Evolutionary conservation across 2,888 invertebrate species (phyloP).

Genomic region (Amphiduros pacificus): DNA sequence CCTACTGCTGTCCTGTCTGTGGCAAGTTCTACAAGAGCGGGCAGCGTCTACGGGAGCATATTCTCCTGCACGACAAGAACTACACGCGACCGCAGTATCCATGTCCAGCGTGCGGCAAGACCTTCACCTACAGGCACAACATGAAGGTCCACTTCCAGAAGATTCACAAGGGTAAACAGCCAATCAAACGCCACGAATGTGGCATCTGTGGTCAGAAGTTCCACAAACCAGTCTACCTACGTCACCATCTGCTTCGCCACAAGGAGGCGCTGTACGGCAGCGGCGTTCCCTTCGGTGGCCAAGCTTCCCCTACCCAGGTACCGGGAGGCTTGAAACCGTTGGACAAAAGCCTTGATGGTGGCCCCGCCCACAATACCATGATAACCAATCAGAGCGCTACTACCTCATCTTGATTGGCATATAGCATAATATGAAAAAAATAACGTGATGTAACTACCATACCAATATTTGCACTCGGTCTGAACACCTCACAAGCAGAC

Average conservation of each 20-base stretch:
- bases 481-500: no score
- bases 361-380: no score
- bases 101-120: slow-evolving; percentile 27
- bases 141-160: slow-evolving; percentile 30
- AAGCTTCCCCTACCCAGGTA: no score
- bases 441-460: no score
- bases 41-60: slow-evolving; percentile 29
- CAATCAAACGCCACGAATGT: slow-evolving; percentile 25
- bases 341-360: no score
- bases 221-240: slow-evolving; percentile 27
- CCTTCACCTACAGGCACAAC: slow-evolving; percentile 30
- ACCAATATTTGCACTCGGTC: no score
- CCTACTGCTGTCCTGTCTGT: slow-evolving; percentile 23
- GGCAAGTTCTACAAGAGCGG: slow-evolving; percentile 29
- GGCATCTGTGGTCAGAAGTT: slow-evolving; percentile 27
- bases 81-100: slow-evolving; percentile 26
- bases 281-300: no score
- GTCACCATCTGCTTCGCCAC: slow-evolving; percentile 23
- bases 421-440: no score
- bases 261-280: slow-evolving; percentile 10
- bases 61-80: slow-evolving; percentile 28
- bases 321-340: no score
- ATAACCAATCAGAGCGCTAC: no score
- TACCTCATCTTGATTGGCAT: no score
- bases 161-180: slow-evolving; percentile 29